Evolutionary conservation across 2,888 invertebrate species (phyloP), one percentile per base, ranked within the genome.

Genomic region (Pammene aurita): DNA sequence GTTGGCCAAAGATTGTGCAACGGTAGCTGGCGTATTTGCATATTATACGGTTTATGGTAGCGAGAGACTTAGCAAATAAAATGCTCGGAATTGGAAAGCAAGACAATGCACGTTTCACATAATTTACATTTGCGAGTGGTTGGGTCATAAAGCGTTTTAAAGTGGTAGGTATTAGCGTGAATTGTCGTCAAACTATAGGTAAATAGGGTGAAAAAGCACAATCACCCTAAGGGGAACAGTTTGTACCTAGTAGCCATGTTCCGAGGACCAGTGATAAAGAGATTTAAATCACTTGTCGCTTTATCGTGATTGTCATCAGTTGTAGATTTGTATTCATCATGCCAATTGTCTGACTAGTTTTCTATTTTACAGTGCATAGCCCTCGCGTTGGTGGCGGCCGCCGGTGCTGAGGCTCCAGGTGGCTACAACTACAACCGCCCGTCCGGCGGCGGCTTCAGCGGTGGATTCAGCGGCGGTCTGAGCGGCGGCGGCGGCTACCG

Each of bases 371-470:
- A 97, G 97, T 96, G 96, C 94, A 94, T 96, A 94, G 95, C 96
- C 93, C 94, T 96, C 83, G 96, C 96, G 83, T 92, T 96, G 94
- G 96, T 95, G 85, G 95, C 95, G 86, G 93, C 94, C 84, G 95
- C 93, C 84, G 92, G 94, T 83, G 96, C 96, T 78, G 97, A 97
- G 87, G 94, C 96, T 55, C 96, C 94, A 76, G 94, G 94, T 77
- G 96, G 96, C 78, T 96, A 96, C 91, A 96, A 93, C 90, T 96
- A 96, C 93, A 95, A 93, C 87, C 94, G 95, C 65, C 95, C 96
- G 13, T 94, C 94, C 42, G 93, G 93, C 10, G 92, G 93, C 46
- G 86, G 90, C 72, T 81, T 85, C 76, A 79, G 88, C 75, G 87
- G 91, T 52, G 86, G 89, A 16, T 84, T 85, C 75, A 77, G 81